Evolutionary conservation across 2,888 invertebrate species (phyloP).

Genomic region (Amphipyra tragopoginis): DNA sequence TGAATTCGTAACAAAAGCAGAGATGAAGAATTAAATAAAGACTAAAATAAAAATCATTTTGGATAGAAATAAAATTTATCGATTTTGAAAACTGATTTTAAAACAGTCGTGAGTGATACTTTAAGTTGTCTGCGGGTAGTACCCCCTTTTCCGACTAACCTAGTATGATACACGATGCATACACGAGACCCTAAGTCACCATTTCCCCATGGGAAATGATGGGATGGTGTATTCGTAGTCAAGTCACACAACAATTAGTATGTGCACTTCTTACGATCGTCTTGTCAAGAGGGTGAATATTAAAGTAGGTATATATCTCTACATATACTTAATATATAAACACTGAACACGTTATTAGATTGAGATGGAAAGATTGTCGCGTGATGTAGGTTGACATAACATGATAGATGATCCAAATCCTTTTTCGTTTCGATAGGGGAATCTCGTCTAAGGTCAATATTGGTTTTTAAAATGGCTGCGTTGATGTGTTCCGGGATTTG

Average conservation of each 20-base stretch:
- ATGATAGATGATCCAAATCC: constrained; percentile 71
- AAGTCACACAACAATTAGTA: constrained; percentile 40
- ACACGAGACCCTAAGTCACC: too few relatives aligned
- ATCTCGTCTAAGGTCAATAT: constrained; percentile 54
- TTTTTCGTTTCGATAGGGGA: constrained; percentile 62
- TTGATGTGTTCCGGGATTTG: constrained; percentile 35
- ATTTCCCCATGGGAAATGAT: constrained; percentile 40
- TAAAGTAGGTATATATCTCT: constrained; percentile 14
- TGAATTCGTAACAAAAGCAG: too few relatives aligned
- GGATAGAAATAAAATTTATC: too few relatives aligned
- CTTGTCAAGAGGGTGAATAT: constrained; percentile 2
- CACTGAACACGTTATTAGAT: constrained; percentile 67
- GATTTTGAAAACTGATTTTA: too few relatives aligned
- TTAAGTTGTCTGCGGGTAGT: too few relatives aligned
- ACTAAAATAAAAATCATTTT: too few relatives aligned
- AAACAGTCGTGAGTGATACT: too few relatives aligned
- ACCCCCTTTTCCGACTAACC: too few relatives aligned
- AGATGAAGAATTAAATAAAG: too few relatives aligned
- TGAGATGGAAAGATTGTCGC: constrained; percentile 72
- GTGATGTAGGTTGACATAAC: constrained; percentile 69
- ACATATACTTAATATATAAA: constrained; percentile 53
- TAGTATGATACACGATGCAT: too few relatives aligned
- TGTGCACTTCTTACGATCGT: constrained; percentile 17
- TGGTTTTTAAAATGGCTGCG: constrained; percentile 53
- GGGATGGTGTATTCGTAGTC: constrained; percentile 21